A percentile compares a stretch with the other conserved stretches of the same genome.
These are phyloP conservation scores for Amiota mariae DNA, from an alignment of 2,888 invertebrate species.

Conservation along the genomic window DNA sequence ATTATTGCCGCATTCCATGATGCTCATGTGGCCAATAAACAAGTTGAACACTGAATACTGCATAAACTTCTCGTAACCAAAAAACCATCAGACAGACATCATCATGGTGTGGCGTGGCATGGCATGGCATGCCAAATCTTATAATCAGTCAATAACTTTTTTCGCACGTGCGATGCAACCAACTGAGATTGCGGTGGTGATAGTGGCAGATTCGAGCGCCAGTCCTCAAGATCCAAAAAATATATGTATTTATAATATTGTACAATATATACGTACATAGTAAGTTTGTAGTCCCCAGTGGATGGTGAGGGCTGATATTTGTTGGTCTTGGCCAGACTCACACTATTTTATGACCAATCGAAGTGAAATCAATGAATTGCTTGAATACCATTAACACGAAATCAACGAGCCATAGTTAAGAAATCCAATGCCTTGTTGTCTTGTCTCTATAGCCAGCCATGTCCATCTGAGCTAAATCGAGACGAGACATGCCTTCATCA, in stretches of 20 bases:
- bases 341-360: conserved; percentile 64
- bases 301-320: not conserved
- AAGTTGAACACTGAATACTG: conserved; percentile 17
- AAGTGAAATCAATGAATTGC: conserved; percentile 67
- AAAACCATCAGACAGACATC: not conserved
- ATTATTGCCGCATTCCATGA: conserved; percentile 21
- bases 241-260: not conserved
- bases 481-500: conserved; percentile 15
- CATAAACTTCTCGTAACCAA: too few species aligned
- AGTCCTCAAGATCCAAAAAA: not conserved
- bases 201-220: conserved; percentile 38
- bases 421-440: not conserved
- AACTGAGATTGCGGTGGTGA: conserved; percentile 33
- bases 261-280: too few species aligned
- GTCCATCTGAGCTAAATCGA: not conserved
- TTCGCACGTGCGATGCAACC: conserved; percentile 54
- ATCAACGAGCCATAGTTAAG: conserved; percentile 23
- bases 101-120: conserved; percentile 29
- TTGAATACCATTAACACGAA: conserved; percentile 67
- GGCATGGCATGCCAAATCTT: conserved; percentile 66
- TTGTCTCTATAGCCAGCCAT: not conserved
- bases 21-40: conserved; percentile 24
- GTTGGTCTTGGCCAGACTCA: conserved; percentile 46
- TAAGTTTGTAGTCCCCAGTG: conserved; percentile 8
- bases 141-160: conserved; percentile 68